Evolutionary conservation across 2,797 vertebrate species (phyloP).

Genomic region (Limnodromus scolopaceus): DNA sequence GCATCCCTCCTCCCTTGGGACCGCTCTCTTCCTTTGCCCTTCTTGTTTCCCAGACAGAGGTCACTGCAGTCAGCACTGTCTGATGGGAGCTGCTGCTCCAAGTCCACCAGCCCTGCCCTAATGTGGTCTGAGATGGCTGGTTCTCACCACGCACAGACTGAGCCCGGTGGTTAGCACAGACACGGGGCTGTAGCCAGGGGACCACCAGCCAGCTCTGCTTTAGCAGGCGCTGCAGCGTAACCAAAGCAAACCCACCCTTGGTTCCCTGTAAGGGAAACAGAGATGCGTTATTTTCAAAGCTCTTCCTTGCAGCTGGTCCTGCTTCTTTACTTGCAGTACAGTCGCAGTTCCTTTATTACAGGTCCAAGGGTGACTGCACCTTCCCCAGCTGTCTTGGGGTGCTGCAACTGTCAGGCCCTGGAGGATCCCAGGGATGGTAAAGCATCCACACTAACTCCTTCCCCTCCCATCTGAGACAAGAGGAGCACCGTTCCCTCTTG

Average conservation of each 20-base stretch:
- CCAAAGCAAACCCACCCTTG: neutral
- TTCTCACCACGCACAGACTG: neutral
- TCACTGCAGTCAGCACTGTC: conserved; percentile 52
- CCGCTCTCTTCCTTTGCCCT: neutral
- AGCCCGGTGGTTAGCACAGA: neutral
- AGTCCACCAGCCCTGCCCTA: neutral
- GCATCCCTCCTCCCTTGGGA: conserved; percentile 9
- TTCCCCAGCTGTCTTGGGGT: neutral
- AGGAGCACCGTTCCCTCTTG: neutral
- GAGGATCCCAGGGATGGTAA: neutral
- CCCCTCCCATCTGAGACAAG: neutral
- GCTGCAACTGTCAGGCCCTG: neutral
- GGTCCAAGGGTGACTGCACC: neutral
- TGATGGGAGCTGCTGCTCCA: conserved; percentile 29
- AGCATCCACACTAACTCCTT: neutral
- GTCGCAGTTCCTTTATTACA: neutral
- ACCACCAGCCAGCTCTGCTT: neutral
- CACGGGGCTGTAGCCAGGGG: accelerated
- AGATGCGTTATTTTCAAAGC: neutral
- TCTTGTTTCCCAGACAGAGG: conserved; percentile 50
- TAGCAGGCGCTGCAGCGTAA: neutral
- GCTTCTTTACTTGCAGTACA: neutral
- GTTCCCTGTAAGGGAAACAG: neutral
- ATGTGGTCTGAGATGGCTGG: neutral
- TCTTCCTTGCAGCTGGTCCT: neutral